These are phyloP conservation scores for Lepidostoma basale DNA, from an alignment of 1,140 invertebrate genomes.

Conservation along the genomic window DNA sequence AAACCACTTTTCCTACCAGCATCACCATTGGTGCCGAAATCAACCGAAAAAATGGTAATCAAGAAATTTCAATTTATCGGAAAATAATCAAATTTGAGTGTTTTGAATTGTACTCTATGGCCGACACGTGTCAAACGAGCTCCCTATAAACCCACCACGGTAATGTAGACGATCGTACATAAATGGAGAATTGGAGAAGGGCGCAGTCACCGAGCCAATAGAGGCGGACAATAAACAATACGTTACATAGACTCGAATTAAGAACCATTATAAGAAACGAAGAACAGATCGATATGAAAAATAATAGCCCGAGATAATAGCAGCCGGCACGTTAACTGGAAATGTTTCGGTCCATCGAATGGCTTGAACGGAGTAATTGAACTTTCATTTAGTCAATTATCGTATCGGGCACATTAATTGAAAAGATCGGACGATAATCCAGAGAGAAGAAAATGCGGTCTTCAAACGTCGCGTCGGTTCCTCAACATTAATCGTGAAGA, in stretches of 20 bases:
- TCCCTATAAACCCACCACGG: no score
- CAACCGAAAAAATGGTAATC: no score
- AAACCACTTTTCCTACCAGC: no score
- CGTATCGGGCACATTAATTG: not conserved
- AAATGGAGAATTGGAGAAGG: not conserved
- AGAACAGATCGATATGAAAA: not conserved
- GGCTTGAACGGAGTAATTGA: not conserved
- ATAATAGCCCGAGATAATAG: not conserved
- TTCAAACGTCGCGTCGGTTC: no score
- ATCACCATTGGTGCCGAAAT: no score
- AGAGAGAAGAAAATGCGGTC: not conserved
- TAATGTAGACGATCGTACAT: no score
- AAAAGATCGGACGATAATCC: not conserved
- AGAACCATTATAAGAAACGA: not conserved
- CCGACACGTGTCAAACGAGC: no score
- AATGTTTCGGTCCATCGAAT: not conserved
- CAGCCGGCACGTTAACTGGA: not conserved
- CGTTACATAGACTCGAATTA: not conserved
- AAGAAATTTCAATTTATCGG: no score
- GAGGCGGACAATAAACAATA: conserved; percentile 9
- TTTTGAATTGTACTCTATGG: no score
- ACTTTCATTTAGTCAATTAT: conserved; percentile 1
- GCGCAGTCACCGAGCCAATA: not conserved
- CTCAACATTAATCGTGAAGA: no score
- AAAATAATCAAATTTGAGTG: no score